phyloP scores from a whole-genome alignment of 2,797 vertebrate species.

The Australoheros facetus region DNA sequence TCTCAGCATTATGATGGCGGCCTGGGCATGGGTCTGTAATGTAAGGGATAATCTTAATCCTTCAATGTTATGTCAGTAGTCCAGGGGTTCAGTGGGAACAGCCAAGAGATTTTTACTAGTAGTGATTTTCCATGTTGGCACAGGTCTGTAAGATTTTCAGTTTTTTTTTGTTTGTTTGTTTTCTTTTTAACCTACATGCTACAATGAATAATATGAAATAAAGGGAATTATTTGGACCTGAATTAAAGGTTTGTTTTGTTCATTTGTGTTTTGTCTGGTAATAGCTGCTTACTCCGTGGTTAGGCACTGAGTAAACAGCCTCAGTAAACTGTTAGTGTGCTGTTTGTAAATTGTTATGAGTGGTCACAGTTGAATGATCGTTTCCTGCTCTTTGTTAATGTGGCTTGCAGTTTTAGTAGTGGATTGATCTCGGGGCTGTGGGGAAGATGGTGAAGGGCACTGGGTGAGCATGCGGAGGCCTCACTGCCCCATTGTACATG shows the following conservation, averaged over 20 bases:
- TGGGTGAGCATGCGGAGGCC: slow-evolving; percentile 64
- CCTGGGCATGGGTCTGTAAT: slow-evolving; percentile 70
- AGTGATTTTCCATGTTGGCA: slow-evolving; percentile 63
- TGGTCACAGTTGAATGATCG: slow-evolving; percentile 47
- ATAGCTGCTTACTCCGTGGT: not conserved
- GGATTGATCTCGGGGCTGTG: slow-evolving; percentile 57
- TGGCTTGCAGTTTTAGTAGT: slow-evolving; percentile 17
- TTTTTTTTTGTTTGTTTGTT: not conserved
- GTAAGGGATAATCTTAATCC: slow-evolving; percentile 79
- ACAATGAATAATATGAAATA: not conserved
- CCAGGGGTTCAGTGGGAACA: slow-evolving; percentile 70
- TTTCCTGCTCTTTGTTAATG: slow-evolving; percentile 47
- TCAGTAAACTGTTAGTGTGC: slow-evolving; percentile 49
- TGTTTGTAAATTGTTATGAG: slow-evolving; percentile 65
- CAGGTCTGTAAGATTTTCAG: slow-evolving; percentile 32
- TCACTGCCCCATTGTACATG: slow-evolving; percentile 68
- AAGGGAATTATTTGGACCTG: not conserved
- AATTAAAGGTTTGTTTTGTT: slow-evolving; percentile 6
- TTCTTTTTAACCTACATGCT: not conserved
- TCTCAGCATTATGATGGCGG: slow-evolving; percentile 68
- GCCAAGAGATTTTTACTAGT: slow-evolving; percentile 61
- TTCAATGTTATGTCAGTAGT: slow-evolving; percentile 75
- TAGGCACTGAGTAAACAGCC: not conserved
- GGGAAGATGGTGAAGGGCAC: slow-evolving; percentile 70
- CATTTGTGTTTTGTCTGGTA: not conserved